Evolutionary conservation across 2,888 invertebrate genomes (phyloP), one percentile per base, ranked within the genome.

Genomic region (Clivina fossor): DNA sequence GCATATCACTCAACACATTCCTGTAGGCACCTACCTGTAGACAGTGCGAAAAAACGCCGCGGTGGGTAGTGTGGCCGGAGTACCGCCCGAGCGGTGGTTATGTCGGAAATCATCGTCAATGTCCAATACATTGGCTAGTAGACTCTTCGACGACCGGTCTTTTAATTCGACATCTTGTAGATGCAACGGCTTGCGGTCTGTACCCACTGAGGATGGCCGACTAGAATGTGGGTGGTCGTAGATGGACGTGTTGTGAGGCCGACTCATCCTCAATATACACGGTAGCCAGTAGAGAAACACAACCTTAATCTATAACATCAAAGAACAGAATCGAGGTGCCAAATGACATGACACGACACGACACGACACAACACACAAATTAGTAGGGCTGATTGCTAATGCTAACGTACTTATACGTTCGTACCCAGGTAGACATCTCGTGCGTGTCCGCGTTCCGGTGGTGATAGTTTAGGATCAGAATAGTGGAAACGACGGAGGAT

Each of bases 281-380:
- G 99, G 98, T 76, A 99, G 81, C 95, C 97, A 98, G 76, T 91
- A 90, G 70, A 98, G 84, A 78, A 99, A 93, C 72, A 97, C 85
- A 70, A 89, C 82, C 74, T 87, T 89, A 70, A 93, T 86, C 93
- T 93, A 78, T 11, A 72, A 71, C 44, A n/a, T n/a, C n/a, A 56
- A 56, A n/a, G n/a, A n/a, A n/a, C n/a, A n/a, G n/a, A n/a, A n/a
- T n/a, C n/a, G n/a, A n/a, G n/a, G n/a, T n/a, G n/a, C n/a, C n/a
- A n/a, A n/a, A n/a, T 26, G 26, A 26, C 26, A 26, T 26, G 33
- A 33, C n/a, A n/a, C n/a, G n/a, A n/a, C n/a, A n/a, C n/a, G n/a
- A n/a, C n/a, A n/a, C n/a, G n/a, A n/a, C n/a, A n/a, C n/a, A n/a
- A n/a, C n/a, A n/a, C n/a, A n/a, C n/a, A n/a, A n/a, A n/a, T n/a